Evolutionary conservation across 2,888 invertebrate genomes (phyloP).

Genomic region (Malthinus seriepunctatus): DNA sequence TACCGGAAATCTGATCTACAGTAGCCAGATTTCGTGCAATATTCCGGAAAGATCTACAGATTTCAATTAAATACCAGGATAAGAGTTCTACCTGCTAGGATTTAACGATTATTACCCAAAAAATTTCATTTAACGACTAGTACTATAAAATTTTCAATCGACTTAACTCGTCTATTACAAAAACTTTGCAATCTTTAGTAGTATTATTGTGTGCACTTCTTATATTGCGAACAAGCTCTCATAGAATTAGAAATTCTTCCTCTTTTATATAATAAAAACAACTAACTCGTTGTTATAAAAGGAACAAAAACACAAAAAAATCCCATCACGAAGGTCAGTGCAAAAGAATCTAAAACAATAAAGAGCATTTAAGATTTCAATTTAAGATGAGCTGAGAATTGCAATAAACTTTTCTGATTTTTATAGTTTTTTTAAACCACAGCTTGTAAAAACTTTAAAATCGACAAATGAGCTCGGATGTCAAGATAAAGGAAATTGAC

Average conservation of each 20-base stretch:
- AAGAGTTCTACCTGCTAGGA: slow-evolving; percentile 43
- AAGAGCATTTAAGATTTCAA: no score
- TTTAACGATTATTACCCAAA: slow-evolving; percentile 46
- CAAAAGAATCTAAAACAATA: no score
- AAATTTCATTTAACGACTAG: slow-evolving; percentile 39
- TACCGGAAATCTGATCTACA: slow-evolving; percentile 40
- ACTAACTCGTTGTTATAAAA: no score
- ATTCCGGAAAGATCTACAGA: slow-evolving; percentile 45
- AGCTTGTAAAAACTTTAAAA: no score
- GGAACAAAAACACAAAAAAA: no score
- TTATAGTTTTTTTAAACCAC: no score
- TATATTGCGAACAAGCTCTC: slow-evolving; percentile 6
- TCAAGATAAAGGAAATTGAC: no score
- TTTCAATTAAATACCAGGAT: slow-evolving; percentile 46
- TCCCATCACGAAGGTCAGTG: no score
- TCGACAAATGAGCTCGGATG: no score
- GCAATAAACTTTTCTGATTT: no score
- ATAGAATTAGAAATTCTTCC: slow-evolving; percentile 13
- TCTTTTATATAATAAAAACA: no score
- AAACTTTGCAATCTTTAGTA: slow-evolving; percentile 15
- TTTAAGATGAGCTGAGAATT: no score
- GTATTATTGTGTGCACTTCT: slow-evolving; percentile 16
- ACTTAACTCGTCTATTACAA: slow-evolving; percentile 19
- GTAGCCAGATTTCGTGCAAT: slow-evolving; percentile 37
- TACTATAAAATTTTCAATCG: slow-evolving; percentile 43